Conservation (phyloP, 2,797 vertebrate genomes). For the Cynopterus sphinx region DNA sequence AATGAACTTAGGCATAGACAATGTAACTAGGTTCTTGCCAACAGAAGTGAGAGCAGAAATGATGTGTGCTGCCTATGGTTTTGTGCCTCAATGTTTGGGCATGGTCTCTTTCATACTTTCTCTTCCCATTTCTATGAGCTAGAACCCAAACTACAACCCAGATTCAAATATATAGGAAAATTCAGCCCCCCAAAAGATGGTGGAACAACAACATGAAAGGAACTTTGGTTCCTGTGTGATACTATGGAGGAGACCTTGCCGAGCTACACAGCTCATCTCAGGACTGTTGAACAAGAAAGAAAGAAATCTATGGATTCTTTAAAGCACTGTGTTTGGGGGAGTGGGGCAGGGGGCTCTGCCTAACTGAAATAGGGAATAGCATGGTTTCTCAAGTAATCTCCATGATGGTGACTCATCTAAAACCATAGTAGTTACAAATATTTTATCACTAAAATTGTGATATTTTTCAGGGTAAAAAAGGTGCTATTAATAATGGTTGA, state of each 20-base stretch:
- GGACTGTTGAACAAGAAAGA: not conserved
- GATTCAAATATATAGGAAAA: not conserved
- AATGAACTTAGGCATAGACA: not conserved
- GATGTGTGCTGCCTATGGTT: not conserved
- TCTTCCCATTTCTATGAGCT: not conserved
- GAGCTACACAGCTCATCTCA: not conserved
- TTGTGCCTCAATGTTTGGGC: too few relatives aligned
- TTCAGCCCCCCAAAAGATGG: not conserved
- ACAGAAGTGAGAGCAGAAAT: not conserved
- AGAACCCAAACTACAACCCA: not conserved
- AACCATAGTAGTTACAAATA: not conserved
- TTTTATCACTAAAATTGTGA: not conserved
- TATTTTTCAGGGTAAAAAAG: not conserved
- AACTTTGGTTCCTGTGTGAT: not conserved
- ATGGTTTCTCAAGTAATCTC: not conserved
- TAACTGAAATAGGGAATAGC: not conserved
- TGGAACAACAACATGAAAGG: not conserved
- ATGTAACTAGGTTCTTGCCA: not conserved
- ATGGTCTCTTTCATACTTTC: not conserved
- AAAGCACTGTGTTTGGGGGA: not conserved
- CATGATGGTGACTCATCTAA: not conserved
- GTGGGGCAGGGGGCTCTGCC: not conserved
- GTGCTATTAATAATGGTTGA: not conserved
- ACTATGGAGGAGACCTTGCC: not conserved
- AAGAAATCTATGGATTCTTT: not conserved